Base-by-base conservation (phyloP, 2,888 invertebrate genomes). In the Miltochrista miniata region DNA sequence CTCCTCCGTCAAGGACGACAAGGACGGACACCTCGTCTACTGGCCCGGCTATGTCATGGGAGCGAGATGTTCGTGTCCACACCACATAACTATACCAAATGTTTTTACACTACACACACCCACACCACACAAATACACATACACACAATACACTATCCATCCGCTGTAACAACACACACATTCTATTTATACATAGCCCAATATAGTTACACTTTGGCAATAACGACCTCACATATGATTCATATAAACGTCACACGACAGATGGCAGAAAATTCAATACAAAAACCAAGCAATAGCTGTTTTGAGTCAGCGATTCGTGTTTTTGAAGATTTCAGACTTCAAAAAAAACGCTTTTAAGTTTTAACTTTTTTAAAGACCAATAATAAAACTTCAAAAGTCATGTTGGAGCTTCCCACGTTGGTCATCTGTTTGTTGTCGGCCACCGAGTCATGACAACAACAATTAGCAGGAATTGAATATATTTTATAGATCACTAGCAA, bases 11-110 rank as follows among this genome's bases (percentile, higher is more conserved):
- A 97, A 98, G 95, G 98, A 99, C 94, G 99, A 99, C 94, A 97
- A 97, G 93, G 99, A 99, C 93, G 99, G 99, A 93, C 99, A 99
- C 93, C 98, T 99, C 94, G 96, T 99, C 93, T 99, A 99, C 96
- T 96, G 96, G 94, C 95, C 96, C 93, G 99, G 99, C 93, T 99
- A 99, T 95, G 95, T 98, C 93, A 97, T 99, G 93, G 97, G 98
- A 95, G 97, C 97, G 95, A 96, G 98, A 98, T 99, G 99, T 97
- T 97, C 97, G 97, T 97, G 96, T 96, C 95, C 95, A 95, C 94
- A 92, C 77, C 65, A 31, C 85, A 86, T 86, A 85, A 83, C 85
- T 87, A 84, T 79, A 75, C 71, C 75, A 46, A 74, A 69, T 74
- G 75, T 74, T 71, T 70, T 64, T 53, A 54, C 54, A 56, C 56